Evolutionary conservation across 2,888 invertebrate genomes (phyloP).

Genomic region (Trachelus stipa): DNA sequence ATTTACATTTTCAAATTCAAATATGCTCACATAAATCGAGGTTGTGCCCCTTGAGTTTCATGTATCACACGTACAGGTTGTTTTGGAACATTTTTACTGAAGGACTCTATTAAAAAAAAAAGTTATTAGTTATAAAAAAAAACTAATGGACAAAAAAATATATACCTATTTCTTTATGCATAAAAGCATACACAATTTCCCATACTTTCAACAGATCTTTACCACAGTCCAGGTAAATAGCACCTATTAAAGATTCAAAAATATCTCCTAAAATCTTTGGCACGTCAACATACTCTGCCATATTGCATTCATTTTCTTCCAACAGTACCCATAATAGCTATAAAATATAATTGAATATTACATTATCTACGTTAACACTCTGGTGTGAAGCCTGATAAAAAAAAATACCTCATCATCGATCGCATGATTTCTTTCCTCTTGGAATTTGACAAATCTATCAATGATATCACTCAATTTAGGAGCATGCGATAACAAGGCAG

Average conservation of each 20-base stretch:
- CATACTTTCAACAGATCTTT: conserved; percentile 81
- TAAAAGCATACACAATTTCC: conserved; percentile 84
- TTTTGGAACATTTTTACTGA: conserved; percentile 85
- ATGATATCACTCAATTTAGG: conserved; percentile 70
- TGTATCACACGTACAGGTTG: conserved; percentile 89
- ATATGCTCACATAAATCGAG: conserved; percentile 77
- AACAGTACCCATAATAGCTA: conserved; percentile 69
- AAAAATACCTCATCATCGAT: conserved; percentile 74
- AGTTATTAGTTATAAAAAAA: background rate
- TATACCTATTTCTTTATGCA: conserved; percentile 83
- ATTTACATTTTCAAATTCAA: background rate
- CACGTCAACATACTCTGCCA: conserved; percentile 87
- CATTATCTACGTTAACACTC: background rate
- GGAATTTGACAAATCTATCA: conserved; percentile 74
- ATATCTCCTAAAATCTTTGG: conserved; percentile 94
- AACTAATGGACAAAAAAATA: background rate
- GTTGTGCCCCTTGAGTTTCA: conserved; percentile 84
- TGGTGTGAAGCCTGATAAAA: too few species aligned
- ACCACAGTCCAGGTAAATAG: conserved; percentile 83
- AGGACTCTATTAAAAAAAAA: conserved; percentile 71
- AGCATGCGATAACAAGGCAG: conserved; percentile 73
- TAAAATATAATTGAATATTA: background rate
- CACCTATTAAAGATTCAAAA: conserved; percentile 92
- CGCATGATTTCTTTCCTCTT: conserved; percentile 71
- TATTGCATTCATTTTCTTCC: conserved; percentile 74